Percentiles rank a stretch among this genome's conserved stretches.
phyloP scores from a whole-genome alignment of 2,797 vertebrate species.

The Centroberyx gerrardi region DNA sequence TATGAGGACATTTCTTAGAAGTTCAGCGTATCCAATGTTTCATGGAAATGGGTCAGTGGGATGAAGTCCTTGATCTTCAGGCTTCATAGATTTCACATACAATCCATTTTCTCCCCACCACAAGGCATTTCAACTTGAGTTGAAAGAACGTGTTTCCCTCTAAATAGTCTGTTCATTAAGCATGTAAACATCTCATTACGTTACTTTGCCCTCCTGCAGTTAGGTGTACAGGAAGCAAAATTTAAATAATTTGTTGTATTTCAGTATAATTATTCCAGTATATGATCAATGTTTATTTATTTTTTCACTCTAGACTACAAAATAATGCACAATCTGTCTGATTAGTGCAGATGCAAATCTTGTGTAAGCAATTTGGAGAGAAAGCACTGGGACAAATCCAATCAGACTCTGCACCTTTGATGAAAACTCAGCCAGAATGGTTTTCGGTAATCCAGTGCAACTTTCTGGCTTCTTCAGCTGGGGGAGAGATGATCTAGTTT shows the following conservation, averaged over 20 bases:
- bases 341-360: neutral
- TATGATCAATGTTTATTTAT: constrained; percentile 1
- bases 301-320: neutral
- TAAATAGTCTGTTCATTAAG: constrained; percentile 5
- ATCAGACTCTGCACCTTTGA: neutral
- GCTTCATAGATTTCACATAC: neutral
- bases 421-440: neutral
- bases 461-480: neutral
- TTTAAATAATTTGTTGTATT: constrained; percentile 8
- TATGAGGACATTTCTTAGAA: constrained; percentile 51
- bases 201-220: neutral
- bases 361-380: neutral
- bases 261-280: constrained; percentile 19
- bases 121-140: constrained; percentile 7
- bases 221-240: constrained; percentile 21
- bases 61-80: constrained; percentile 43
- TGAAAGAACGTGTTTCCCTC: constrained; percentile 19
- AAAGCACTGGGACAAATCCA: neutral
- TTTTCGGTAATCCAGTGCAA: neutral
- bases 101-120: constrained; percentile 27
- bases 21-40: constrained; percentile 48
- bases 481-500: neutral
- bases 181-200: constrained; percentile 3
- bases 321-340: neutral
- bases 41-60: constrained; percentile 60